A percentile compares a stretch with the other conserved stretches of the same genome.
phyloP scores from a whole-genome alignment of 2,888 invertebrate species.

The Drymonia ruficornis region DNA sequence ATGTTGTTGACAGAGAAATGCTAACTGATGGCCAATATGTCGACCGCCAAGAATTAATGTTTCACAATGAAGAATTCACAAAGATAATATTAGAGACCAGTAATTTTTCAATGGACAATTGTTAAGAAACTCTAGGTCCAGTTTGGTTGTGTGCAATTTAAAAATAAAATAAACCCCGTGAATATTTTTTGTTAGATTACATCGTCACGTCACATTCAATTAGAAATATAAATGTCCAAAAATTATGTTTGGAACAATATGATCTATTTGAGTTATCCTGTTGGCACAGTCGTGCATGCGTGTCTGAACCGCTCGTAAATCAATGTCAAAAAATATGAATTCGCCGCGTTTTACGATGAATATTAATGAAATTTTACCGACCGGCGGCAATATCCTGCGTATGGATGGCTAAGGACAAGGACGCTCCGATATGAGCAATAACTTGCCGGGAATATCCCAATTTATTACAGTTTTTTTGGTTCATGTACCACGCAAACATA shows the following conservation, averaged over 20 bases:
- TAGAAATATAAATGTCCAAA: background rate
- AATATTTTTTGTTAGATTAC: background rate
- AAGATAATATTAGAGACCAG: too few relatives aligned
- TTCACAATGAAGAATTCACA: too few relatives aligned
- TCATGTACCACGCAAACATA: background rate
- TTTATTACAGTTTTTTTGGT: conserved; percentile 9
- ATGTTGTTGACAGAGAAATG: too few relatives aligned
- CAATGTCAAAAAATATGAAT: conserved; percentile 73
- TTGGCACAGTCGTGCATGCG: conserved; percentile 54
- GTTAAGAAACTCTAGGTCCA: too few relatives aligned
- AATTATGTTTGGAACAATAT: conserved; percentile 34
- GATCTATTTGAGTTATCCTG: conserved; percentile 42
- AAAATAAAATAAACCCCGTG: background rate
- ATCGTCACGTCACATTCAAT: background rate
- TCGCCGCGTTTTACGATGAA: conserved; percentile 68
- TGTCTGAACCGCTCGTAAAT: conserved; percentile 60
- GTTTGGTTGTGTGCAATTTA: background rate
- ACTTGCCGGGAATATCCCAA: conserved; percentile 1
- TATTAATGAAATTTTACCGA: conserved; percentile 70
- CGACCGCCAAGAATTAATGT: too few relatives aligned
- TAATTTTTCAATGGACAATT: too few relatives aligned
- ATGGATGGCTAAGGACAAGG: conserved; percentile 23
- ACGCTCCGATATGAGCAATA: conserved; percentile 10
- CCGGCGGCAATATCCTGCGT: conserved; percentile 45
- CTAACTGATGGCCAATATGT: too few relatives aligned